Base-by-base conservation (phyloP, 2,888 invertebrate genomes). In the Gari tellinella region DNA sequence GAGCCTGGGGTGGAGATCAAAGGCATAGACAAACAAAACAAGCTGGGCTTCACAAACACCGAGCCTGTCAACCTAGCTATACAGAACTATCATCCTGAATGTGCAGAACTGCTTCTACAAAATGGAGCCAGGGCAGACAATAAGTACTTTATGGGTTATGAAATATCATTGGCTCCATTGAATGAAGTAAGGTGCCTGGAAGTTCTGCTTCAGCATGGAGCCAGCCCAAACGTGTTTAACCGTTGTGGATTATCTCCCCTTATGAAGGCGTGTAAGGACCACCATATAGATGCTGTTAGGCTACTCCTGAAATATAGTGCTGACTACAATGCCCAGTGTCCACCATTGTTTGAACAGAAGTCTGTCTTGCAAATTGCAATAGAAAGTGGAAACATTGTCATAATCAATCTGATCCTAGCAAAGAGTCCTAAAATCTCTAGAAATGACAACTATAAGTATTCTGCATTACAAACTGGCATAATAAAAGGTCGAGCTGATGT, bases 361-460 rank as follows among this genome's bases (percentile, higher is more conserved):
- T 96, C 97, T 1, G 96, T 97, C 2, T 93, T 98, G 88, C 97
- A 97, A 90, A 97, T 96, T 90, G 97, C 96, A 2, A 95, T 97
- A 0, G 94, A 96, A 52, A 95, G 96, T 65, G 97, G 96, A 87
- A 94, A 94, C 74, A 90, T 92, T 40, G 95, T 94, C 81, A 94
- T 95, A 12, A 96, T 97, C 0, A 95, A 95, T 85, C 93, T 97
- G 53, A 92, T 98, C 64, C 93, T 97, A 53, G 95, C 96, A 89
- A 96, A 96, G 90, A 97, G 97, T 0, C 97, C 97, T 0, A 93
- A 93, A 31, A 94, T 96, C 2, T 95, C 95, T 89, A 94, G 93
- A 92, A 91, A 93, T 8, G 87, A 92, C 0, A 94, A 94, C 31
- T 94, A 94, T 86, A 93, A 94, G 81, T 95, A 95, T 88, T 95